These are phyloP conservation scores for Polyodon spathula DNA, from an alignment of 2,113 vertebrate species.

Conservation along the genomic window DNA sequence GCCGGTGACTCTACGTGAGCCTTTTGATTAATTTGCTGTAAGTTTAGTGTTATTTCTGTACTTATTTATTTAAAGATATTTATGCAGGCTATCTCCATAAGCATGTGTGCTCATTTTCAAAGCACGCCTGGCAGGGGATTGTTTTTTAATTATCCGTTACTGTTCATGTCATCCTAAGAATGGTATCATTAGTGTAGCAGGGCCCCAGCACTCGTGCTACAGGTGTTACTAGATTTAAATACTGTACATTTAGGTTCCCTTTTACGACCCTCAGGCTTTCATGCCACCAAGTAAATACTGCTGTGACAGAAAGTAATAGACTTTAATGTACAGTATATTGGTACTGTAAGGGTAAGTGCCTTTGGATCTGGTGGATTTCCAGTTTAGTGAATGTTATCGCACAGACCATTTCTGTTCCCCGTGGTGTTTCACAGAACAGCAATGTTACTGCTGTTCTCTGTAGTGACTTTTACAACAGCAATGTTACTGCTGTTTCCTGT, in stretches of 20 bases:
- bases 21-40: neutral
- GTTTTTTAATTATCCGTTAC: no score
- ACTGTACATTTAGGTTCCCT: no score
- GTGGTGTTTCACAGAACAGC: neutral
- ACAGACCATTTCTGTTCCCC: neutral
- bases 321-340: neutral
- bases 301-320: neutral
- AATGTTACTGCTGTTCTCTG: no score
- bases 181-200: no score
- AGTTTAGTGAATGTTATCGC: neutral
- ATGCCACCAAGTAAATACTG: neutral
- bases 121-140: no score
- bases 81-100: neutral
- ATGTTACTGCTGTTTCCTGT: no score
- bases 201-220: no score
- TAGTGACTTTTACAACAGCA: no score
- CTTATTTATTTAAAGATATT: neutral
- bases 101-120: no score
- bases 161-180: no score
- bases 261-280: neutral
- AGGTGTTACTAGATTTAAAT: no score
- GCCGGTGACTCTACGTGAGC: constrained; percentile 1
- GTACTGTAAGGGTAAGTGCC: neutral
- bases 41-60: neutral
- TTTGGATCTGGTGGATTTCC: neutral